Conservation (phyloP, 1,140 invertebrate genomes). For the Amphibalanus amphitrite region DNA sequence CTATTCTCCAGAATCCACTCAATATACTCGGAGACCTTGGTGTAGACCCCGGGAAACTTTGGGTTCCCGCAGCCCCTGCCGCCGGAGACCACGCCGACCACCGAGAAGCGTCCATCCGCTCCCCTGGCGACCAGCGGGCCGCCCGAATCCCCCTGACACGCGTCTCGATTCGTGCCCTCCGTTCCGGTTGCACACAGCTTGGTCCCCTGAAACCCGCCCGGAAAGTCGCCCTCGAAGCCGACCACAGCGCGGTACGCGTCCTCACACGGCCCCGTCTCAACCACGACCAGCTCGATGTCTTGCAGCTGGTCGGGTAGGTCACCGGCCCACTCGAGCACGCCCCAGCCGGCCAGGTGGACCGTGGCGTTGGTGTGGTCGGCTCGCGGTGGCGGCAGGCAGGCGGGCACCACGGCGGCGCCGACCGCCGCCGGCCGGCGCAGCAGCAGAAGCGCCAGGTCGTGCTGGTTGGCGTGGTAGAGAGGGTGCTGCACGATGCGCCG, state of each 20-base stretch:
- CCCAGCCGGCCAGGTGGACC: not conserved
- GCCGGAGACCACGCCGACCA: conserved; percentile 46
- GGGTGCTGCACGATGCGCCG: conserved; percentile 57
- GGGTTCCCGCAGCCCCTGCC: conserved; percentile 42
- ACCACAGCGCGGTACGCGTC: not conserved
- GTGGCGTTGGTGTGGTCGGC: conserved; percentile 33
- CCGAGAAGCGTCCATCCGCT: conserved; percentile 20
- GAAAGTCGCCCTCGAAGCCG: not conserved
- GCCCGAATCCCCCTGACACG: conserved; percentile 32
- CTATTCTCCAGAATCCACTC: conserved; percentile 22
- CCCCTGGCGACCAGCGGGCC: conserved; percentile 31
- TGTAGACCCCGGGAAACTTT: conserved; percentile 40
- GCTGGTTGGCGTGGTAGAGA: conserved; percentile 75
- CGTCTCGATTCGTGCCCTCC: not conserved
- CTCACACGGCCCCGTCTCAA: not conserved
- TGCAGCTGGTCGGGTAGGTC: not conserved
- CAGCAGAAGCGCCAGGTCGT: conserved; percentile 71
- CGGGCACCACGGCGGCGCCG: conserved; percentile 24
- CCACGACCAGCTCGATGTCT: not conserved
- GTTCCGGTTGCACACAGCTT: not conserved
- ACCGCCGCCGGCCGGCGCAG: conserved; percentile 36
- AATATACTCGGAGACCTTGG: conserved; percentile 33
- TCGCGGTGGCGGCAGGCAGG: conserved; percentile 45
- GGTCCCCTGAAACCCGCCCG: not conserved
- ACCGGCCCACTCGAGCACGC: not conserved